Evolutionary conservation across 2,888 invertebrate genomes (phyloP).

Genomic region (Syrphus vitripennis): DNA sequence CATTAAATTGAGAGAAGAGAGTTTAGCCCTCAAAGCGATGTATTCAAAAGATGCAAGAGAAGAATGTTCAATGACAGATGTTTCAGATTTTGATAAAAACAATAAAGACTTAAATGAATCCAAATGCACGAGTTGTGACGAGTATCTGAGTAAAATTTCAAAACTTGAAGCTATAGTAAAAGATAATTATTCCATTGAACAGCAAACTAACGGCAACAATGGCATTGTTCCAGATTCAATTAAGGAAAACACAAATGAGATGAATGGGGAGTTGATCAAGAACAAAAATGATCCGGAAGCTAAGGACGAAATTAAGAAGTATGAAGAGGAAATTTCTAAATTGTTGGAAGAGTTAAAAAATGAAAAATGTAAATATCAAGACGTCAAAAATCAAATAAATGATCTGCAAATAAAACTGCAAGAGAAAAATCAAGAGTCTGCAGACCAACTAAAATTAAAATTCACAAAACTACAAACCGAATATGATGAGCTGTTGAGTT

Average conservation of each 20-base stretch:
- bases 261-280: conserved; percentile 17
- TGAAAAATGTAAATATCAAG: conserved; percentile 52
- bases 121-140: not conserved
- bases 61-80: not conserved
- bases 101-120: not conserved
- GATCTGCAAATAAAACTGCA: conserved; percentile 53
- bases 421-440: conserved; percentile 30
- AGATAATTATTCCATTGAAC: not conserved
- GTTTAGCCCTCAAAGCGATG: not conserved
- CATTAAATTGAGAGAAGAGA: conserved; percentile 1
- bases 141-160: conserved; percentile 6
- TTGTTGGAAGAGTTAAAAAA: conserved; percentile 32
- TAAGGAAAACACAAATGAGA: conserved; percentile 4
- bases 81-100: not conserved
- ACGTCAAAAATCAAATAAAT: conserved; percentile 37
- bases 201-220: not conserved
- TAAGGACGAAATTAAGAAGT: conserved; percentile 15
- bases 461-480: conserved; percentile 40
- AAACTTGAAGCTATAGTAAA: not conserved
- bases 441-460: conserved; percentile 22
- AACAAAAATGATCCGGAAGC: not conserved
- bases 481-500: conserved; percentile 33
- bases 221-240: not conserved
- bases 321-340: conserved; percentile 15
- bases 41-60: not conserved